Evolutionary conservation across 2,797 vertebrate genomes (phyloP), one percentile per base, ranked within the genome.

Genomic region (Rhyacichthys aspro): DNA sequence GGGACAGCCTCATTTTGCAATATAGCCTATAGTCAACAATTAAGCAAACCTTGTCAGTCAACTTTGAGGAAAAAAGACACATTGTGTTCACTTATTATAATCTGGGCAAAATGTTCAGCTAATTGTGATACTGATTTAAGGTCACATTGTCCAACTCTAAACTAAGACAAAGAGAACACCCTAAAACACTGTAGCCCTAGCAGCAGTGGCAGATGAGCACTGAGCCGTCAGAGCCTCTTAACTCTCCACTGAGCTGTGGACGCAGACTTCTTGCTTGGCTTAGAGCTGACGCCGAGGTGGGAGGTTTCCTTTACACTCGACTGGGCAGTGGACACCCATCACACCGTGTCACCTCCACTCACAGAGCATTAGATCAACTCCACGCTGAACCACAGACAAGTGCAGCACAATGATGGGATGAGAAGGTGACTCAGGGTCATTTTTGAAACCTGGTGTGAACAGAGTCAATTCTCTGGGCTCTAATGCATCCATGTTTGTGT

Each of bases 331-430:
- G 74, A 75, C 75, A 71, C 69, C 53, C 60, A 74, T 83, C 70
- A 60, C 75, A 78, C 62, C 37, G 38, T 64, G 69, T 77, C 84
- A 71, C 66, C 57, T 73, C 72, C 67, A 37, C 63, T 87, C 78
- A 65, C 67, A 34, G 32, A 63, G 79, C 80, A 81, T 87, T 60
- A 79, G 65, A 74, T 87, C 79, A 67, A 76, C 68, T 71, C 72
- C 43, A 57, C 2, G 23, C 65, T 61, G 61, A 64, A 65, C 56
- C 62, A 50, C 48, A 37, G 33, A 58, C 73, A 54, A 76, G 55
- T 64, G 69, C 38, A 4, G 9, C 54, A 8, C 48, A 60, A 68
- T 12, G 39, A 68, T 33, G 42, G 44, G 37, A 33, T 9, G 60
- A 79, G 55, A 42, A 80, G 53, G 76, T 82, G 41, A 70, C 12